Percentiles rank a stretch among this genome's conserved stretches.
phyloP scores from a whole-genome alignment of 2,888 invertebrate species.

The Tenthredo amoena region DNA sequence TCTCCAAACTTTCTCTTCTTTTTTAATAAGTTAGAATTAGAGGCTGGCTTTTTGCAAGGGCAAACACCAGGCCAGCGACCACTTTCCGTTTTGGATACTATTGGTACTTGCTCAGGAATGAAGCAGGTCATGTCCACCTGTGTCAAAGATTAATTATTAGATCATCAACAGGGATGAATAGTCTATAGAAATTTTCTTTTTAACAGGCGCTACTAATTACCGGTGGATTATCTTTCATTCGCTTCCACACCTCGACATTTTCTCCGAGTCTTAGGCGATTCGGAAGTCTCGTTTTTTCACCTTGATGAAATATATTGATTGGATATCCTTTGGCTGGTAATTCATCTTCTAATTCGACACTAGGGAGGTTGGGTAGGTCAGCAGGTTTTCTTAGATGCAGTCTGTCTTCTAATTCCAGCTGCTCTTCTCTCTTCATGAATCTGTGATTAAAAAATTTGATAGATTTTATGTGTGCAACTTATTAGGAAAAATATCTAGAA shows the following conservation, averaged over 20 bases:
- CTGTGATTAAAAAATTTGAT: constrained; percentile 55
- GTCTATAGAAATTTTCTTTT: background rate
- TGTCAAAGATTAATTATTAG: background rate
- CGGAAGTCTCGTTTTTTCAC: constrained; percentile 58
- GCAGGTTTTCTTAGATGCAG: constrained; percentile 62
- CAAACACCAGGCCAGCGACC: constrained; percentile 64
- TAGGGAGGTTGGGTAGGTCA: constrained; percentile 60
- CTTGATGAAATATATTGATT: constrained; percentile 63
- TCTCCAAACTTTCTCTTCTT: constrained; percentile 57
- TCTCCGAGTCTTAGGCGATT: constrained; percentile 61
- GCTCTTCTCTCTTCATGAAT: constrained; percentile 61
- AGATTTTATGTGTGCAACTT: background rate
- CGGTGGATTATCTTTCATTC: constrained; percentile 62
- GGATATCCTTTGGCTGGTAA: constrained; percentile 60
- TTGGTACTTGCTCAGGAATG: constrained; percentile 43
- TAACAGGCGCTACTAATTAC: constrained; percentile 58
- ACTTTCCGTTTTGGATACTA: constrained; percentile 56
- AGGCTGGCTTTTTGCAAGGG: constrained; percentile 65
- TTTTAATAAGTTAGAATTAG: constrained; percentile 54
- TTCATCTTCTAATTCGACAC: constrained; percentile 60
- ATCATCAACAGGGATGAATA: background rate
- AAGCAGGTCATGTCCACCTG: constrained; percentile 58
- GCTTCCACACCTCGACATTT: constrained; percentile 68
- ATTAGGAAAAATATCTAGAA: background rate
- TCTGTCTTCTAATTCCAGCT: constrained; percentile 60